Evolutionary conservation across 2,113 vertebrate species (phyloP), one percentile per base, ranked within the genome.

Genomic region (Gobio gobio): DNA sequence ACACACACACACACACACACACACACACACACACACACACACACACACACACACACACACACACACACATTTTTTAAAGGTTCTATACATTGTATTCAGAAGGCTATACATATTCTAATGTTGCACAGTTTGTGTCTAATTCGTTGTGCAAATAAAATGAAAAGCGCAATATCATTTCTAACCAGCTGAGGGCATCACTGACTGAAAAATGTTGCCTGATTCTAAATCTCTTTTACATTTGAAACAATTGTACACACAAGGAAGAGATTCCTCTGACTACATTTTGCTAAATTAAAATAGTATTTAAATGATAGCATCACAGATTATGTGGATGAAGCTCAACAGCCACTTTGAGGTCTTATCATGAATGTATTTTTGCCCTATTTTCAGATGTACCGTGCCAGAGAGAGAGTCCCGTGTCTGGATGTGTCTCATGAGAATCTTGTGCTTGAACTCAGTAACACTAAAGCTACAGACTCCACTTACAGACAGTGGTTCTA

Each of bases 401-500:
- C 78, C 6, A 84, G 54, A 54, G 82, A 89, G 73, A 86, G 87
- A 20, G 87, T 93, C 64, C 63, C n/a, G 0, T 96, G 96, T 86
- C 58, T 96, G 82, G 91, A 95, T 10, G 86, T 91, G 47, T 96
- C 95, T 10, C 86, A 91, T 13, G 89, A 93, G 68, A 88, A 90
- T 56, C 45, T 86, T 0, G 12, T 97, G 83, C 78, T 87, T 3
- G 90, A 92, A 1, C 90, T 97, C 86, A 93, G 86, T 80, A 85
- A 92, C 82, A 94, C 93, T 0, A 84, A 85, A 2, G 14, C 92
- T 10, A 58, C 14, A 0, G 29, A 29, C 29, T 63, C 82, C 0
- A 85, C 90, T 13, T 88, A 87, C 70, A 92, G 96, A 82, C 95
- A 95, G 90, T 97, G 96, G 96, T 87, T 90, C 82, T 97, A 96